These are phyloP conservation scores for Orientallactaga sibirica DNA, from an alignment of 2,797 vertebrate genomes.

Conservation along the genomic window DNA sequence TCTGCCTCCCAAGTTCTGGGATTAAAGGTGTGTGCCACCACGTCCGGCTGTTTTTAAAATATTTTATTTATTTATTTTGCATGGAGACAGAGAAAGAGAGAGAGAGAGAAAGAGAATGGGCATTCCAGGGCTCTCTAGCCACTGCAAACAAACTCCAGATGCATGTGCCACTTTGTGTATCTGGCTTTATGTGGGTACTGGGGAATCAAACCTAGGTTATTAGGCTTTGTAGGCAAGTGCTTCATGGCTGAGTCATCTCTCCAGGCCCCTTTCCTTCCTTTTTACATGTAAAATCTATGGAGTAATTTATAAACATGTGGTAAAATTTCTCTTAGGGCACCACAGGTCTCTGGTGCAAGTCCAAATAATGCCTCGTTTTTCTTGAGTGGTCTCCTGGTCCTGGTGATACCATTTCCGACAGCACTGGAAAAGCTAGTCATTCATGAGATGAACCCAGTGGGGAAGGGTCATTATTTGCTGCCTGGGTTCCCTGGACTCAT, in stretches of 20 bases:
- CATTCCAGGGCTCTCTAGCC: no score
- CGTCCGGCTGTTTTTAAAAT: not conserved
- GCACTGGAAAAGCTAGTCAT: slow-evolving; percentile 23
- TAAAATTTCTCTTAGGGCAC: slow-evolving; percentile 13
- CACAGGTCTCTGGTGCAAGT: slow-evolving; percentile 35
- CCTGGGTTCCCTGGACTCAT: not conserved
- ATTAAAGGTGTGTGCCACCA: no score
- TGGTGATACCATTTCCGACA: not conserved
- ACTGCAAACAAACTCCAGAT: no score
- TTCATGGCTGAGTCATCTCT: no score
- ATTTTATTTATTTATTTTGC: no score
- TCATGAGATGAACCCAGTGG: slow-evolving; percentile 37
- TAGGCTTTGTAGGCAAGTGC: no score
- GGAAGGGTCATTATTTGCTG: slow-evolving; percentile 13
- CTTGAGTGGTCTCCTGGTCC: not conserved
- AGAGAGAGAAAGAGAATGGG: no score
- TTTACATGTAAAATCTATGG: not conserved
- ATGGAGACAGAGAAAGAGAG: no score
- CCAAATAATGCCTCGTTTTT: not conserved
- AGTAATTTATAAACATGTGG: slow-evolving; percentile 15
- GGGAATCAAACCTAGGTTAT: no score
- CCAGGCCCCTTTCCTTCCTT: not conserved
- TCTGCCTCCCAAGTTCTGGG: no score
- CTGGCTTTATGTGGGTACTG: no score
- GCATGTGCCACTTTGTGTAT: no score